phyloP scores from a whole-genome alignment of 1,140 invertebrate species.

The Eumaeus atala region DNA sequence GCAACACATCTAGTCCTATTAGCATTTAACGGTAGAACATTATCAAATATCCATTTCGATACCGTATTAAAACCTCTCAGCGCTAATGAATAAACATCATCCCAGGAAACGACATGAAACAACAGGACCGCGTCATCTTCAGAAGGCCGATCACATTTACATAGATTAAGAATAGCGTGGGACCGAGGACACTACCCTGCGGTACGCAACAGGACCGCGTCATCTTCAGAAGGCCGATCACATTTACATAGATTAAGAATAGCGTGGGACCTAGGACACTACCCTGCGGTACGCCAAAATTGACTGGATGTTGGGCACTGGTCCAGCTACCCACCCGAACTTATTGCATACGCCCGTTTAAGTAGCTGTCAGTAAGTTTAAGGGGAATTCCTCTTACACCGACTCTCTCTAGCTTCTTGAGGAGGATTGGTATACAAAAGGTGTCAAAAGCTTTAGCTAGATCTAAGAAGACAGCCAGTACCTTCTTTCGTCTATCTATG shows the following conservation, averaged over 20 bases:
- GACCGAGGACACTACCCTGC: neutral
- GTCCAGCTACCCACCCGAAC: neutral
- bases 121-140: too few species aligned
- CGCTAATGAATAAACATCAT: too few species aligned
- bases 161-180: neutral
- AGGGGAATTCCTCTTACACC: neutral
- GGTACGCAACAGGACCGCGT: neutral
- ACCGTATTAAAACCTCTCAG: too few species aligned
- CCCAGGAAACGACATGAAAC: too few species aligned
- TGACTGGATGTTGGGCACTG: neutral
- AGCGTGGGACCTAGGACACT: neutral
- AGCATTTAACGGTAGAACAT: too few species aligned
- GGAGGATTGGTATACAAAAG: neutral
- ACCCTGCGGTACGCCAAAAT: neutral
- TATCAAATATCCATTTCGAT: too few species aligned
- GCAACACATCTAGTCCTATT: too few species aligned
- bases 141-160: neutral
- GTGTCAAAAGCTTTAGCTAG: slow-evolving; percentile 6
- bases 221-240: neutral
- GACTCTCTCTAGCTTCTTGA: neutral
- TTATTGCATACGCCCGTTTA: neutral
- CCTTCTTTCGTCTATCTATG: neutral
- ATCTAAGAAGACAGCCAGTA: neutral
- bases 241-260: neutral
- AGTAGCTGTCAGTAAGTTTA: neutral